phyloP scores from a whole-genome alignment of 2,797 vertebrate species.

The Paedocypris micromegethes region DNA sequence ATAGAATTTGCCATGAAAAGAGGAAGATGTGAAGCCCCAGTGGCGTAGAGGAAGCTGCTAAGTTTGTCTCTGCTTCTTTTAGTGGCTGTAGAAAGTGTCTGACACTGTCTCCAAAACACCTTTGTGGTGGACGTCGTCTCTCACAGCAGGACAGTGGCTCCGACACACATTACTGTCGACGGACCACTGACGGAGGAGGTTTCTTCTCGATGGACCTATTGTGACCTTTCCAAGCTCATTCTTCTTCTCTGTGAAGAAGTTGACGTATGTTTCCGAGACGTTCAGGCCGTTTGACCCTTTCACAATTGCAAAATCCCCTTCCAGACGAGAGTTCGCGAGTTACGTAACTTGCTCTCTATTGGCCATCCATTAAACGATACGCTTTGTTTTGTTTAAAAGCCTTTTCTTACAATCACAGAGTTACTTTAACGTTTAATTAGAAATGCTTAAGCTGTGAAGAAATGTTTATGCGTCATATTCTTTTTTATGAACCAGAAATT shows the following conservation, averaged over 20 bases:
- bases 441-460: too few relatives aligned
- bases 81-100: slow-evolving; percentile 4
- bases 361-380: background rate
- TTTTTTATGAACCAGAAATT: too few relatives aligned
- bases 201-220: background rate
- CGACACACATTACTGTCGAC: slow-evolving; percentile 1
- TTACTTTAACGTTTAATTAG: too few relatives aligned
- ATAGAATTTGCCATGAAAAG: slow-evolving; percentile 19
- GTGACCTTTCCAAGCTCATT: background rate
- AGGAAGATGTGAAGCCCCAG: background rate
- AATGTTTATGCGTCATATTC: too few relatives aligned
- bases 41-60: slow-evolving; percentile 1
- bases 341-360: background rate
- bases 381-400: background rate
- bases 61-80: slow-evolving; percentile 23
- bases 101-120: slow-evolving; percentile 28
- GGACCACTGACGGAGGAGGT: background rate
- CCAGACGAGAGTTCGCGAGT: background rate
- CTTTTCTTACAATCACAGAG: too few relatives aligned
- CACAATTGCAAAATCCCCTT: slow-evolving; percentile 2
- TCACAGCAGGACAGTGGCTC: slow-evolving; percentile 22
- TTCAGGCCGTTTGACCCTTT: slow-evolving; percentile 1
- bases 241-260: background rate
- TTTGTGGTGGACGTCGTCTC: slow-evolving; percentile 24
- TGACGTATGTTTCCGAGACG: slow-evolving; percentile 10